Percentiles rank a stretch among this genome's conserved stretches.
phyloP scores from a whole-genome alignment of 2,888 invertebrate genomes.

The Dinocampus coccinellae region DNA sequence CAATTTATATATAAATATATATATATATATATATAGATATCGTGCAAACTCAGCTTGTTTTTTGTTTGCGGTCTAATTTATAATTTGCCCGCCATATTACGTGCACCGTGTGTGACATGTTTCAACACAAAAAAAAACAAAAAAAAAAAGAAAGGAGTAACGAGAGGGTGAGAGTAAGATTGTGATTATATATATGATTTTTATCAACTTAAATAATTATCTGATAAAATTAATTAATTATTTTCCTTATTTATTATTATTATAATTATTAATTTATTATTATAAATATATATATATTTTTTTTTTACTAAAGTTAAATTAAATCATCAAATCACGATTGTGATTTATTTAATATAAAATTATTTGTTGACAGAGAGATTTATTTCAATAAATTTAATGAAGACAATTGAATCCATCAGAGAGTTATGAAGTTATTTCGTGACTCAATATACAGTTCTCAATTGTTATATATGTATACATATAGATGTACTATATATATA shows the following conservation, averaged over 20 bases:
- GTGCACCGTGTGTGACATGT: neutral
- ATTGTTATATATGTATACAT: neutral
- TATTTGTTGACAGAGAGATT: no score
- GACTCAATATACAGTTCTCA: neutral
- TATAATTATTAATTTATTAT: no score
- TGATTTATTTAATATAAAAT: no score
- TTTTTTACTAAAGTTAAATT: no score
- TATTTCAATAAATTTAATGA: neutral
- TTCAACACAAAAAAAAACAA: neutral
- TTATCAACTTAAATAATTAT: neutral
- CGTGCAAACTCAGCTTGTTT: neutral
- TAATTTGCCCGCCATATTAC: neutral
- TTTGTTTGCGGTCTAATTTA: neutral
- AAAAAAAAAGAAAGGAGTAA: no score
- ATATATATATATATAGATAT: neutral
- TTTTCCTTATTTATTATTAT: no score
- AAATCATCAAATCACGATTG: no score
- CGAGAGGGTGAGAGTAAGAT: neutral
- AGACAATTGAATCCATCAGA: neutral
- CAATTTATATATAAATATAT: neutral
- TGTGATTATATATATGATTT: neutral
- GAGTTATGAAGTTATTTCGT: neutral
- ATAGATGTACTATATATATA: neutral
- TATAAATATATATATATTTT: no score
- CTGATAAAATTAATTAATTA: neutral